Percentiles rank a stretch among this genome's conserved stretches.
phyloP scores from a whole-genome alignment of 1,140 invertebrate genomes.

The Pinna nobilis region DNA sequence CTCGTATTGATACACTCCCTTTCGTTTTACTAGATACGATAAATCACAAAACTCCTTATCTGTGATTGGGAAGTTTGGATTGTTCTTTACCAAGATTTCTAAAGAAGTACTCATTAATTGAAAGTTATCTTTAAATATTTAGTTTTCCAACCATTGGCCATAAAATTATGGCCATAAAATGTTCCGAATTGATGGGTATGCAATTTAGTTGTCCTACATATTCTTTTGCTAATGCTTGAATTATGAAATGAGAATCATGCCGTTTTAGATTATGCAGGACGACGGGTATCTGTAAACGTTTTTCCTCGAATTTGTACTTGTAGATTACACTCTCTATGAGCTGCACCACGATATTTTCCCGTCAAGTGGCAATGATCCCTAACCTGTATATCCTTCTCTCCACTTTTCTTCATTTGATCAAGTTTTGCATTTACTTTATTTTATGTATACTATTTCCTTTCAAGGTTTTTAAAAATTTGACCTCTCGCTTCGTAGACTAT shows the following conservation, averaged over 20 bases:
- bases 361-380: constrained; percentile 27
- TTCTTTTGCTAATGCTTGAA: background rate
- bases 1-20: no score
- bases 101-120: constrained; percentile 22
- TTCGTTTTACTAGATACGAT: background rate
- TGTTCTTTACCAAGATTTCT: constrained; percentile 56
- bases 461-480: no score
- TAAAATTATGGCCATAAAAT: constrained; percentile 20
- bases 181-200: constrained; percentile 22
- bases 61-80: constrained; percentile 1
- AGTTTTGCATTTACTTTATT: no score
- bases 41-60: constrained; percentile 8
- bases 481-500: no score
- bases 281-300: constrained; percentile 20
- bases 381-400: no score
- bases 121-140: constrained; percentile 10
- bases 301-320: background rate
- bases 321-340: constrained; percentile 12
- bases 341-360: constrained; percentile 29
- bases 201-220: constrained; percentile 24
- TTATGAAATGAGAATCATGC: constrained; percentile 12
- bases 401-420: no score
- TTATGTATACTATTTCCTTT: no score
- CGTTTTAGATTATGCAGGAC: constrained; percentile 25
- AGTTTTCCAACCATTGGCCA: background rate